Percentiles rank a stretch among this genome's conserved stretches.
Conservation (phyloP, 2,113 vertebrate species). For the Sakesphorus luctuosus region DNA sequence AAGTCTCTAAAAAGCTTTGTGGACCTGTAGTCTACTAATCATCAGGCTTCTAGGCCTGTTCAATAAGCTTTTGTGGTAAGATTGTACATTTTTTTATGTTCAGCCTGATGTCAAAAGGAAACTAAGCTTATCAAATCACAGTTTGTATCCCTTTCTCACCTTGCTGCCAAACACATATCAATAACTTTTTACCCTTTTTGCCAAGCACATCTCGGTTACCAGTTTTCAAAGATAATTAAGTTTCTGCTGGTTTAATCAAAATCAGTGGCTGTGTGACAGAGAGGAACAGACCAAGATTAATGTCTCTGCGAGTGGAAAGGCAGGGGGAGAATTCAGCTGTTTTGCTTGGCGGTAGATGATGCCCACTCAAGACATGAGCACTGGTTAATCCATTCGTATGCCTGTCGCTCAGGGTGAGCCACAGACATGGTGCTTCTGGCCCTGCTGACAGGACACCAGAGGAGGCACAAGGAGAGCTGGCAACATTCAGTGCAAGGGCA, state of each 20-base stretch:
- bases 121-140: neutral
- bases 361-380: neutral
- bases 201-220: neutral
- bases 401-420: neutral
- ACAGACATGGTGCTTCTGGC: neutral
- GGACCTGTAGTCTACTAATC: neutral
- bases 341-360: neutral
- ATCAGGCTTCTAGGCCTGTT: neutral
- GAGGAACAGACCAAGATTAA: neutral
- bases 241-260: conserved; percentile 16
- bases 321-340: neutral
- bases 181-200: neutral
- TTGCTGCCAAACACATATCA: neutral
- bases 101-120: neutral
- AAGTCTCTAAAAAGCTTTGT: neutral
- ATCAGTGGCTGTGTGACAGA: neutral
- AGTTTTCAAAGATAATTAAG: neutral
- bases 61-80: neutral
- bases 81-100: neutral
- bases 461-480: neutral
- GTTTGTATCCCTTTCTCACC: neutral
- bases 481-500: neutral
- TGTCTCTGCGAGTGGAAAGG: neutral
- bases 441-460: neutral
- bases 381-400: neutral